Conservation (phyloP, 23 tunicate species). For the Halocynthia roretzi region DNA sequence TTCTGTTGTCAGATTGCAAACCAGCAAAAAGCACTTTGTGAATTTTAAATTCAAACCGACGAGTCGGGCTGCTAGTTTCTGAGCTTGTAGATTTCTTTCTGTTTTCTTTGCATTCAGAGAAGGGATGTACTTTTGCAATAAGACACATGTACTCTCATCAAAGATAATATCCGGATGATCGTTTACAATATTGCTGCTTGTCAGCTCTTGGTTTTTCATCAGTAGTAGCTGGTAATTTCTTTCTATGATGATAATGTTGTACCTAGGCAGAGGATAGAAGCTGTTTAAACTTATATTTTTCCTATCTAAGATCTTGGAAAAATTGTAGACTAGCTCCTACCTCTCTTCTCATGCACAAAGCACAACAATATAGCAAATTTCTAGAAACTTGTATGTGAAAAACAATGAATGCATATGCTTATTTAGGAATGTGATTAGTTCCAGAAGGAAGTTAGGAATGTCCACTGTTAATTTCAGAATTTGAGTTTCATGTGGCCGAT, state of each 20-base stretch:
- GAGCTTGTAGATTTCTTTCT: not conserved
- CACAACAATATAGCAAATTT: not conserved
- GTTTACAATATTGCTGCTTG: not conserved
- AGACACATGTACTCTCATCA: constrained; percentile 28
- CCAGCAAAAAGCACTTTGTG: constrained; percentile 10
- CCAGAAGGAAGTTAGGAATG: not conserved
- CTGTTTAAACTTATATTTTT: not conserved
- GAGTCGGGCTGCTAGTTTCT: not conserved
- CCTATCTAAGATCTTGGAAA: too few relatives aligned
- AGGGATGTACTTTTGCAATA: constrained; percentile 20
- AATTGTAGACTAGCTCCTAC: too few relatives aligned
- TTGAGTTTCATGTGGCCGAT: too few relatives aligned
- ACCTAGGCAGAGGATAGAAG: constrained; percentile 7
- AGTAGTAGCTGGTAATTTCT: constrained; percentile 7
- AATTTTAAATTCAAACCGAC: not conserved
- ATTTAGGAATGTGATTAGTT: too few relatives aligned
- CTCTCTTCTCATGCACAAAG: too few relatives aligned
- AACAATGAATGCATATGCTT: not conserved
- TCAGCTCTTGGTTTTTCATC: not conserved
- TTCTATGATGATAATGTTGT: constrained; percentile 35
- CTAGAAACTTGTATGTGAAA: not conserved
- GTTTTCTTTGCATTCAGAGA: constrained; percentile 7
- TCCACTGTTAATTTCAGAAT: not conserved
- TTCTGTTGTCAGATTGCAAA: not conserved
- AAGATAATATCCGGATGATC: constrained; percentile 46